Conservation (phyloP, 2,113 vertebrate genomes). For the Apeltes quadracus region DNA sequence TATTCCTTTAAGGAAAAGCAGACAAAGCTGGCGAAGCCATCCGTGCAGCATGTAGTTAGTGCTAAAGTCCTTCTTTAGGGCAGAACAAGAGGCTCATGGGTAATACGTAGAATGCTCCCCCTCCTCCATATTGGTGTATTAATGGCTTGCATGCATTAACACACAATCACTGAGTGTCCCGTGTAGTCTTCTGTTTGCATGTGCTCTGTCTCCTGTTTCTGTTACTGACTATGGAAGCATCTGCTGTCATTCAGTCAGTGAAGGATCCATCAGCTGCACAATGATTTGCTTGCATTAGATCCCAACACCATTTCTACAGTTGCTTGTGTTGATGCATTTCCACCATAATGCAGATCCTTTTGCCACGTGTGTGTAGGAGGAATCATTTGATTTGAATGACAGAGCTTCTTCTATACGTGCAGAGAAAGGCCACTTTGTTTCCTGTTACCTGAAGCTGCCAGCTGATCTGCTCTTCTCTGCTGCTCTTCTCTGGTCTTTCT, state of each 20-base stretch:
- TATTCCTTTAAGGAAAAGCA: neutral
- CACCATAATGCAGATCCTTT: constrained; percentile 3
- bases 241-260: constrained; percentile 40
- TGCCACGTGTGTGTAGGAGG: neutral
- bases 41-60: neutral
- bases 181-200: constrained; percentile 56
- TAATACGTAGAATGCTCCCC: neutral
- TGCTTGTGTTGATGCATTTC: neutral
- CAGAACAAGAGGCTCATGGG: neutral
- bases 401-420: constrained; percentile 66
- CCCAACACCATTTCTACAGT: neutral
- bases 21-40: neutral
- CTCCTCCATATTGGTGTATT: neutral
- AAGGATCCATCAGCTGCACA: constrained; percentile 18
- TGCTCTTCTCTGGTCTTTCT: constrained; percentile 53
- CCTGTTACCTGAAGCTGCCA: constrained; percentile 58
- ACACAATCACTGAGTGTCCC: constrained; percentile 32
- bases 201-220: constrained; percentile 46
- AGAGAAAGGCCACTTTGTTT: constrained; percentile 57
- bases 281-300: constrained; percentile 15
- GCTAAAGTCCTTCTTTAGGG: neutral
- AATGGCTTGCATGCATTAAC: constrained; percentile 29
- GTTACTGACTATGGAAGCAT: constrained; percentile 59
- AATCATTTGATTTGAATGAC: constrained; percentile 50
- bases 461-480: constrained; percentile 70